These are phyloP conservation scores for Lepus timidus DNA, from an alignment of 2,113 vertebrate genomes.

Conservation along the genomic window DNA sequence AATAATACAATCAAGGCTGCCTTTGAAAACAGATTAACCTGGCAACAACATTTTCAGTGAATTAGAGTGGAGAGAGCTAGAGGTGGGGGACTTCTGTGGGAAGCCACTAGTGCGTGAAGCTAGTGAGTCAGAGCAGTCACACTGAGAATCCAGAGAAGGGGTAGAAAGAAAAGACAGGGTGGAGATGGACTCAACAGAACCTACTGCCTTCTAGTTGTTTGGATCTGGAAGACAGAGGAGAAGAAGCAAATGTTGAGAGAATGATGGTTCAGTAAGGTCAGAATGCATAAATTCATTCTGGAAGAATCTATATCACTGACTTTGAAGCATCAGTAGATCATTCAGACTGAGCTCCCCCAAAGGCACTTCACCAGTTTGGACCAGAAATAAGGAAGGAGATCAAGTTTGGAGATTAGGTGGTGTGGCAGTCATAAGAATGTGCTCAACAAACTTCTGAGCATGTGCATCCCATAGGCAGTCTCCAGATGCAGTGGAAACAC, in stretches of 20 bases:
- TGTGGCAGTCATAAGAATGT: not conserved
- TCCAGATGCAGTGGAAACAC: not conserved
- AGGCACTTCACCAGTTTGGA: not conserved
- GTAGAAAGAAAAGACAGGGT: not conserved
- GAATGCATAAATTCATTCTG: not conserved
- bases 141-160: not conserved
- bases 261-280: not conserved
- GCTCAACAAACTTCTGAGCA: not conserved
- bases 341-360: not conserved
- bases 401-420: not conserved
- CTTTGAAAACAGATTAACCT: conserved; percentile 32
- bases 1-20: conserved; percentile 2
- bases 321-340: not conserved
- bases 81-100: not conserved
- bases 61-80: not conserved
- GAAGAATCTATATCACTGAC: not conserved
- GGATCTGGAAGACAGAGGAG: conserved; percentile 1
- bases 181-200: not conserved
- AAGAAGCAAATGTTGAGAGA: not conserved
- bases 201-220: not conserved
- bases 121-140: not conserved
- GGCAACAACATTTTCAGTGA: not conserved
- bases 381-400: not conserved
- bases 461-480: not conserved
- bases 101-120: not conserved